These are phyloP conservation scores for Ostrea edulis DNA, from an alignment of 1,140 invertebrate species.

Conservation along the genomic window DNA sequence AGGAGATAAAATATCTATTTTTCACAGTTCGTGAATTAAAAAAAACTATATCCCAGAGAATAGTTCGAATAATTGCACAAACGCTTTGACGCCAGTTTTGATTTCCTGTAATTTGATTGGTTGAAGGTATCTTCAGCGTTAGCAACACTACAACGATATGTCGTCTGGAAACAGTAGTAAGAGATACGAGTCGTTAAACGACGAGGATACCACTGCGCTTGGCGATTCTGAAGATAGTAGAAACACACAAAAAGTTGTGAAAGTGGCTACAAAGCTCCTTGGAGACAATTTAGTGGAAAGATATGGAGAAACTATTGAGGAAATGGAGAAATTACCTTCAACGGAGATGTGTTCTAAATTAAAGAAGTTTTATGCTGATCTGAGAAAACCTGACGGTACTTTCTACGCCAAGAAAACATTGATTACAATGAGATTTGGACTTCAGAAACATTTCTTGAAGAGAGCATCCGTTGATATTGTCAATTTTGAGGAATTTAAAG, in stretches of 20 bases:
- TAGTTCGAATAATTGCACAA: too few species aligned
- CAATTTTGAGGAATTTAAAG: not conserved
- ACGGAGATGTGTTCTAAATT: not conserved
- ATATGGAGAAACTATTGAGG: too few species aligned
- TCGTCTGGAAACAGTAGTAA: not conserved
- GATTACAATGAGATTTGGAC: constrained; percentile 30
- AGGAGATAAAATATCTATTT: too few species aligned
- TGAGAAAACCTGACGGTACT: constrained; percentile 33
- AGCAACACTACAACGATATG: not conserved
- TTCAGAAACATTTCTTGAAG: constrained; percentile 42
- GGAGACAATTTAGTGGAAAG: not conserved
- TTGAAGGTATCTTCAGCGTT: not conserved
- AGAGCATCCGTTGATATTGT: constrained; percentile 24
- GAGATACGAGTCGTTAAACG: not conserved
- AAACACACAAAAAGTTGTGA: not conserved
- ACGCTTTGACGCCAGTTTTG: not conserved
- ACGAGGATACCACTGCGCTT: not conserved
- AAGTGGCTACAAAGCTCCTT: not conserved
- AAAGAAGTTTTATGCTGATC: constrained; percentile 38
- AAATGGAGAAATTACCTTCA: too few species aligned
- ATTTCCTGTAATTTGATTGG: not conserved
- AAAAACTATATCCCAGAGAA: not conserved
- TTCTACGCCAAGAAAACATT: constrained; percentile 14
- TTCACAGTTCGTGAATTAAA: too few species aligned
- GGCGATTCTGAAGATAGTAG: not conserved